Conservation (phyloP, 2,113 vertebrate species). For the Elephantulus edwardii region DNA sequence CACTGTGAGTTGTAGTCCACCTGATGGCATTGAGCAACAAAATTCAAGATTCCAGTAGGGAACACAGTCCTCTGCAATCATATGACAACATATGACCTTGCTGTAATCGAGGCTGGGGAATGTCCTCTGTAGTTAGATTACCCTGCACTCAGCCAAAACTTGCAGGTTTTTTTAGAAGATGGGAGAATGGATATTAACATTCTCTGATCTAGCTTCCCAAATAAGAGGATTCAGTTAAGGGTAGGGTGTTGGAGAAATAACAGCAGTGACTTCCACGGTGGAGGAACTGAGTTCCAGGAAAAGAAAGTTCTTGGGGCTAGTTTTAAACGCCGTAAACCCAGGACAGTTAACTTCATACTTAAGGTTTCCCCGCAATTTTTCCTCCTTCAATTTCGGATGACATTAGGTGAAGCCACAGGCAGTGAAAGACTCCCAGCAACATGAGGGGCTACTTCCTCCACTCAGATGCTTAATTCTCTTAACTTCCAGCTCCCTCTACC, state of each 20-base stretch:
- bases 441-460: too few relatives aligned
- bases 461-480: background rate
- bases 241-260: background rate
- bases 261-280: background rate
- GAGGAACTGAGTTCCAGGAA: background rate
- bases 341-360: background rate
- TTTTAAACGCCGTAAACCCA: background rate
- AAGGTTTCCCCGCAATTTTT: background rate
- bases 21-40: too few relatives aligned
- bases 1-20: too few relatives aligned
- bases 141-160: background rate
- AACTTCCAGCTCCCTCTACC: background rate
- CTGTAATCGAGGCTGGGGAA: conserved; percentile 24
- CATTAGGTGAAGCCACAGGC: background rate
- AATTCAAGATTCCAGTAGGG: too few relatives aligned
- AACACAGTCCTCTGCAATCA: background rate
- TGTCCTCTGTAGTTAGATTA: background rate
- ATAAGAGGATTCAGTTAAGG: background rate
- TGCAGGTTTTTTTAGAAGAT: background rate
- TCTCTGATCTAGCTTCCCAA: background rate
- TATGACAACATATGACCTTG: background rate
- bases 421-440: background rate
- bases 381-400: background rate
- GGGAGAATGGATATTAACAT: background rate
- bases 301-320: background rate